Conservation (phyloP, 2,888 invertebrate species). For the Pollenia griseotomentosa region DNA sequence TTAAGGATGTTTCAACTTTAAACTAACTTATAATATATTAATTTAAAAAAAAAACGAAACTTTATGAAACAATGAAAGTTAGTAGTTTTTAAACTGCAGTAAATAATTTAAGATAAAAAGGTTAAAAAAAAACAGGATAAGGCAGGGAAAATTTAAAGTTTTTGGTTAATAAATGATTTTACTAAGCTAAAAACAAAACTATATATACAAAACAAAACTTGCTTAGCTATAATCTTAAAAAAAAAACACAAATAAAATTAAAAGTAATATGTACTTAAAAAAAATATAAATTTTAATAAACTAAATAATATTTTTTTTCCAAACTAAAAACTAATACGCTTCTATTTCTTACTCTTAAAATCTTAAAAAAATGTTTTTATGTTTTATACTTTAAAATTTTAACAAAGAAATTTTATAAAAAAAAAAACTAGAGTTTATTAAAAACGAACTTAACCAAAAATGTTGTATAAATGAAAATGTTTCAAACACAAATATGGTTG, state of each 20-base stretch:
- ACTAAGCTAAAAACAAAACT: neutral
- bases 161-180: neutral
- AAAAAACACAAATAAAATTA: slow-evolving; percentile 18
- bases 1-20: slow-evolving; percentile 1
- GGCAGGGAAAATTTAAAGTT: slow-evolving; percentile 65
- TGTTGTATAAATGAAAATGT: slow-evolving; percentile 69
- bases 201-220: neutral
- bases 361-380: slow-evolving; percentile 14
- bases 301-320: neutral
- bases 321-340: slow-evolving; percentile 49
- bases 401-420: slow-evolving; percentile 35
- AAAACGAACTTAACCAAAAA: slow-evolving; percentile 42
- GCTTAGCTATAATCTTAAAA: slow-evolving; percentile 24
- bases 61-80: slow-evolving; percentile 9
- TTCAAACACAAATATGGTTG: slow-evolving; percentile 76
- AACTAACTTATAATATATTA: slow-evolving; percentile 8
- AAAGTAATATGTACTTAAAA: neutral
- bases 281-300: neutral
- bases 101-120: slow-evolving; percentile 30
- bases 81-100: slow-evolving; percentile 12
- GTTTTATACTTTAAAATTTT: slow-evolving; percentile 48
- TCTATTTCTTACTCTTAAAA: slow-evolving; percentile 32
- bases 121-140: slow-evolving; percentile 26
- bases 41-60: neutral
- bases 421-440: slow-evolving; percentile 33